phyloP scores from a whole-genome alignment of 2,113 vertebrate species.

The Solea senegalensis region DNA sequence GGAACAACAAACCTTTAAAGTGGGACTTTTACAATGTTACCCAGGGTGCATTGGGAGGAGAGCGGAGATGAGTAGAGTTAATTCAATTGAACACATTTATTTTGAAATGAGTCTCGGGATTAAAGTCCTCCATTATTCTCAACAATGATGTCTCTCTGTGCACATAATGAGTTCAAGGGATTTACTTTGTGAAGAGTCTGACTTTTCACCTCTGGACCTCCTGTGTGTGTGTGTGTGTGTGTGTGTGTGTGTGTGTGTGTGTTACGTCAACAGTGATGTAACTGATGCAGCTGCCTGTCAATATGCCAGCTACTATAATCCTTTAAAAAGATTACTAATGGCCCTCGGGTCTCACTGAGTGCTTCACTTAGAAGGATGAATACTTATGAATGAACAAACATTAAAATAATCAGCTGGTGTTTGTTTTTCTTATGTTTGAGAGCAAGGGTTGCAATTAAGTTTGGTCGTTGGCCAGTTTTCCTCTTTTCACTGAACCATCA shows the following conservation, averaged over 20 bases:
- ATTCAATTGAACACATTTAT: constrained; percentile 20
- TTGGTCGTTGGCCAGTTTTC: background rate
- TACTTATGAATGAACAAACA: constrained; percentile 37
- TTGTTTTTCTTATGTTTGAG: constrained; percentile 29
- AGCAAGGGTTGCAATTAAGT: constrained; percentile 10
- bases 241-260: background rate
- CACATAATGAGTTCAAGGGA: constrained; percentile 51
- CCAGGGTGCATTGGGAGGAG: background rate
- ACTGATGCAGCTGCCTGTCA: constrained; percentile 54
- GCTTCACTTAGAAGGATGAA: constrained; percentile 44
- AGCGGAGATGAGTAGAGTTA: background rate
- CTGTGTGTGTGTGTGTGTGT: background rate
- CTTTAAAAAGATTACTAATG: constrained; percentile 67
- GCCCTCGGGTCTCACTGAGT: constrained; percentile 30
- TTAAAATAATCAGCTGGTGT: constrained; percentile 28
- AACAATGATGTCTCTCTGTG: constrained; percentile 16
- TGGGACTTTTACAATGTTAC: background rate
- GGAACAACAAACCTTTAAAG: no score
- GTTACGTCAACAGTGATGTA: constrained; percentile 34
- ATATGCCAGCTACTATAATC: constrained; percentile 62
- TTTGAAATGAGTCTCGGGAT: constrained; percentile 24
- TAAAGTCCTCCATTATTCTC: constrained; percentile 34
- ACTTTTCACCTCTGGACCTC: constrained; percentile 46
- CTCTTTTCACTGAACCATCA: background rate
- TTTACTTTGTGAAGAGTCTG: constrained; percentile 33